A percentile compares a stretch with the other conserved stretches of the same genome.
phyloP scores from a whole-genome alignment of 2,113 vertebrate species.

The Elanus axillaris region DNA sequence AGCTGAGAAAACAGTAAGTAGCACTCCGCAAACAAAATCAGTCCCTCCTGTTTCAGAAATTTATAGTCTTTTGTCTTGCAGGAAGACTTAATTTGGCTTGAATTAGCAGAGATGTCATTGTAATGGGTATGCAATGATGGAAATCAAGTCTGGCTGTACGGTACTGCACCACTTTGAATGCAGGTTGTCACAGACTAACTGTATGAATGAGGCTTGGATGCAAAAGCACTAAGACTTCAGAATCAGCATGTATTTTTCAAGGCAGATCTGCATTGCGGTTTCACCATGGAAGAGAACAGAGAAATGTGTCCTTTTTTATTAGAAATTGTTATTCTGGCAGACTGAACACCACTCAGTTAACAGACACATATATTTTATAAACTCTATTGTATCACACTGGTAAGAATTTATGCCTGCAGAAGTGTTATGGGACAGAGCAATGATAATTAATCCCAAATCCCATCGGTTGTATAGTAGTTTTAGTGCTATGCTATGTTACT shows the following conservation, averaged over 20 bases:
- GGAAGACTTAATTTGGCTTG: not conserved
- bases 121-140: not conserved
- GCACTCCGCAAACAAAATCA: not conserved
- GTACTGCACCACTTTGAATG: not conserved
- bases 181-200: not conserved
- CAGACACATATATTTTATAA: not conserved
- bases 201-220: not conserved
- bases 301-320: not conserved
- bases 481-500: not conserved
- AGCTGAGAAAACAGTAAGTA: not conserved
- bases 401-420: not conserved
- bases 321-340: not conserved
- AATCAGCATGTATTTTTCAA: conserved; percentile 26
- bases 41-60: not conserved
- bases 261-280: conserved; percentile 34
- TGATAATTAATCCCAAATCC: conserved; percentile 15
- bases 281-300: not conserved
- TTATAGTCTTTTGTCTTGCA: not conserved
- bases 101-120: conserved; percentile 17
- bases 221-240: not conserved
- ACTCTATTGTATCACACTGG: not conserved
- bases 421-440: not conserved
- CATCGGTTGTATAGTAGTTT: not conserved
- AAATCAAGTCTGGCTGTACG: not conserved
- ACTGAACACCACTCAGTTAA: not conserved